Percentiles rank a stretch among this genome's conserved stretches.
phyloP scores from a whole-genome alignment of 2,113 vertebrate genomes.

The Neopipo cinnamomea region DNA sequence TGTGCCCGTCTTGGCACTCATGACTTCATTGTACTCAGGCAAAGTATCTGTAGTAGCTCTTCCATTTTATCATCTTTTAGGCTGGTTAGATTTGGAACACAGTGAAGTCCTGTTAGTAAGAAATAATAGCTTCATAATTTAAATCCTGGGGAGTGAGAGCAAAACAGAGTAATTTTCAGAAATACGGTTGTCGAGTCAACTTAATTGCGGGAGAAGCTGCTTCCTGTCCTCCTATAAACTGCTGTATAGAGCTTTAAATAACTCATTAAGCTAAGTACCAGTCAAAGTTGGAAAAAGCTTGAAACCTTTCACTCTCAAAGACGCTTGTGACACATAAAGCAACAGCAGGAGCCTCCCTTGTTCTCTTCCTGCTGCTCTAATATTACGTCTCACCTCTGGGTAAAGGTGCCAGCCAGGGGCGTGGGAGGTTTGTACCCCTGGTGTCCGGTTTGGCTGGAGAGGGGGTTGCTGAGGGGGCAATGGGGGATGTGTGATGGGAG shows the following conservation, averaged over 20 bases:
- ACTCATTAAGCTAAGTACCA: not conserved
- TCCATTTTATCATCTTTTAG: slow-evolving; percentile 54
- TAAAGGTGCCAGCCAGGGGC: not conserved
- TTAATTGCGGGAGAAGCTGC: slow-evolving; percentile 50
- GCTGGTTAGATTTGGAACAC: slow-evolving; percentile 19
- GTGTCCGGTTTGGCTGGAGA: not conserved
- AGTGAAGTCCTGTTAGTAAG: slow-evolving; percentile 31
- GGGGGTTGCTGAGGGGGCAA: not conserved
- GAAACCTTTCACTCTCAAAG: not conserved
- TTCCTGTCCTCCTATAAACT: slow-evolving; percentile 36
- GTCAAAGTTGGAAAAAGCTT: not conserved
- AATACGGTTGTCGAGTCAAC: slow-evolving; percentile 35
- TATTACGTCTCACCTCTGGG: not conserved
- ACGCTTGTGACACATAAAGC: accelerated
- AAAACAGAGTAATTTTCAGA: slow-evolving; percentile 25
- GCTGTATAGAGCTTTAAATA: not conserved
- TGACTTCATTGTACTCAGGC: slow-evolving; percentile 52
- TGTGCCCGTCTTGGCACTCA: slow-evolving; percentile 39
- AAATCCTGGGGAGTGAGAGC: slow-evolving; percentile 13
- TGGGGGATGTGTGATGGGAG: not conserved
- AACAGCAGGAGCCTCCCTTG: slow-evolving; percentile 5
- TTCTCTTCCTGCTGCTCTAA: not conserved
- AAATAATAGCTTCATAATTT: slow-evolving; percentile 30
- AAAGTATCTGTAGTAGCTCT: slow-evolving; percentile 48
- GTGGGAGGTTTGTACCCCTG: not conserved